Evolutionary conservation across 2,113 vertebrate genomes (phyloP).

Genomic region (Myotis lucifugus): DNA sequence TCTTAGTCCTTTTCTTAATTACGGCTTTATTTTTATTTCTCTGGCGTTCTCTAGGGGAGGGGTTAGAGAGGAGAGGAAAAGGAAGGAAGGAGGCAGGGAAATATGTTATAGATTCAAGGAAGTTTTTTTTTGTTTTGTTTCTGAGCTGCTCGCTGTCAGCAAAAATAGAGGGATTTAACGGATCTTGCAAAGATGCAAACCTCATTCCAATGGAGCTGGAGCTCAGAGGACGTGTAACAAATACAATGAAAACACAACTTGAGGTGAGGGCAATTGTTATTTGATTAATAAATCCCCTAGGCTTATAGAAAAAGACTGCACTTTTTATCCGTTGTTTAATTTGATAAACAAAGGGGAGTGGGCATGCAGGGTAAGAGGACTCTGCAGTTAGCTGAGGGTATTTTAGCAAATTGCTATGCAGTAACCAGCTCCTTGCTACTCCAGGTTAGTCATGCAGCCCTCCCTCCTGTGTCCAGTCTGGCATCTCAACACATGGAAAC

Average conservation of each 20-base stretch:
- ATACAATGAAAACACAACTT: constrained; percentile 80
- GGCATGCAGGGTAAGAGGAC: constrained; percentile 77
- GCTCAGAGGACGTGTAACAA: constrained; percentile 79
- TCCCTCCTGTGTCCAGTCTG: constrained; percentile 11
- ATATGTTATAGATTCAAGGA: constrained; percentile 41
- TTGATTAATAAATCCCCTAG: constrained; percentile 82
- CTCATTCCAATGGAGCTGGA: constrained; percentile 73
- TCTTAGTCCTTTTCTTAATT: constrained; percentile 56
- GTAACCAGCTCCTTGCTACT: constrained; percentile 54
- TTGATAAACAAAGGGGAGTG: constrained; percentile 81
- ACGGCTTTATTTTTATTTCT: constrained; percentile 66
- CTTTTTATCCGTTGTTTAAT: constrained; percentile 80
- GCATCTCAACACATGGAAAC: not conserved
- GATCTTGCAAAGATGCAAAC: constrained; percentile 76
- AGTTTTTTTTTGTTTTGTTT: constrained; percentile 63
- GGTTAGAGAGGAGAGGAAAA: constrained; percentile 40
- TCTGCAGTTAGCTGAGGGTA: constrained; percentile 51
- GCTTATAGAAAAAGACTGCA: constrained; percentile 75
- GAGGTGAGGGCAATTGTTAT: constrained; percentile 80
- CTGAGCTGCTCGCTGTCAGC: constrained; percentile 61
- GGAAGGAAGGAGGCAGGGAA: constrained; percentile 55
- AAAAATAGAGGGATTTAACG: constrained; percentile 73
- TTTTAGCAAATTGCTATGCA: constrained; percentile 77
- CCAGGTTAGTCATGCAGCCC: not conserved
- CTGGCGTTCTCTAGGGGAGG: constrained; percentile 62